Percentiles rank a stretch among this genome's conserved stretches.
Evolutionary conservation across 2,797 vertebrate species (phyloP).

Genomic region (Acridotheres tristis): DNA sequence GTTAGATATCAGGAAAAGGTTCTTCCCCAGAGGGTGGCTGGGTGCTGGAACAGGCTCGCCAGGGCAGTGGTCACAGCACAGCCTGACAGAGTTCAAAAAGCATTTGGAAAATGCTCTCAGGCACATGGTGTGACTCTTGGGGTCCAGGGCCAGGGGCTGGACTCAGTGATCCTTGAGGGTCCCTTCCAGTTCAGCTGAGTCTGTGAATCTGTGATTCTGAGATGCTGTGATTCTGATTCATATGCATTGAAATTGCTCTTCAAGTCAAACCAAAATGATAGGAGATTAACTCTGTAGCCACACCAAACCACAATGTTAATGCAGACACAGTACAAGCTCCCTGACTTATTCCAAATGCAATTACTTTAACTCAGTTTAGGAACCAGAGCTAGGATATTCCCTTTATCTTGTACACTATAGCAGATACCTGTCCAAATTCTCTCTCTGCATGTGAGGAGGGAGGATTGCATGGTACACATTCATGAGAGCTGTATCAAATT

Average conservation of each 20-base stretch:
- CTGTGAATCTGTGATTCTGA: neutral
- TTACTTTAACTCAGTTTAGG: neutral
- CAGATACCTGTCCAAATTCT: neutral
- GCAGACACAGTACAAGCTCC: neutral
- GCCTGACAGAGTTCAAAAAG: neutral
- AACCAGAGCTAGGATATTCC: neutral
- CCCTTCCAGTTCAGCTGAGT: neutral
- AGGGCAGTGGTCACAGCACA: neutral
- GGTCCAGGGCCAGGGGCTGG: neutral
- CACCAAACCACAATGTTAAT: neutral
- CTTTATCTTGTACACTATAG: neutral
- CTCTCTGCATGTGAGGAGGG: neutral
- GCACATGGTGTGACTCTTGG: too few species aligned
- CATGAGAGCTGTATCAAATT: neutral
- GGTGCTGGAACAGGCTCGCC: neutral
- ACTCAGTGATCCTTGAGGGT: neutral
- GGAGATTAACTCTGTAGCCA: neutral
- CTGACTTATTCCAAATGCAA: neutral
- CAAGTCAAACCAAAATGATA: neutral
- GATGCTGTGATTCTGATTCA: neutral
- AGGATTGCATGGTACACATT: neutral
- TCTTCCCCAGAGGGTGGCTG: neutral
- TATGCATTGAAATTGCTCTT: neutral
- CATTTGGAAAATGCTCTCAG: neutral
- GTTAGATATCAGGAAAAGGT: neutral